Base-by-base conservation (phyloP, 2,113 vertebrate genomes). In the Cottus gobio region DNA sequence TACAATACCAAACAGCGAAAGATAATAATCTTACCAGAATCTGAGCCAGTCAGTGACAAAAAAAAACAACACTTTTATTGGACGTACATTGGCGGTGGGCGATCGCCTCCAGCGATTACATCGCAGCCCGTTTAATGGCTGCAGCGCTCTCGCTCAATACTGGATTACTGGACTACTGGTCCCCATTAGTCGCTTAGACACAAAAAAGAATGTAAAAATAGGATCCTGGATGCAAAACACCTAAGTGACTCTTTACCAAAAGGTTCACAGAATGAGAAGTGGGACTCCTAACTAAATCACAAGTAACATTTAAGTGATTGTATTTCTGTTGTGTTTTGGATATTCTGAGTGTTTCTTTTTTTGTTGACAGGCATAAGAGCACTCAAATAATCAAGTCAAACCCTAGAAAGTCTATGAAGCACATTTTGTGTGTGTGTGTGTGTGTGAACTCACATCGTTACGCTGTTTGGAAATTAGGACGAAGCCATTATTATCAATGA, bases 401-500 rank as follows among this genome's bases (percentile, higher is more conserved):
- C 42, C 63, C 24, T 44, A 37, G 22, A 68, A 34, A 50, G 37
- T 67, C 48, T 16, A 44, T 37, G 46, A 61, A 70, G 34, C 7
- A 9, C 9, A 48, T 26, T 67, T 31, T 39, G 5, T 66, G 28
- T 79, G 57, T 70, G 77, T 75, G 62, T 46, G 11, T 72, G 77
- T 68, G 87, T 44, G 71, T 63, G 67, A 72, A 87, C 91, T 92
- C 76, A 93, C 93, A 31, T 93, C 67, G 56, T 16, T 84, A 9
- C 65, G 84, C 46, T 87, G 82, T 78, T 92, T 88, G 37, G 93
- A 94, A 90, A 94, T 86, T 4, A 94, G 78, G 86, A 93, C 79
- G 74, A 93, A 94, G 68, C 91, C 93, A 85, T 94, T 93, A 79
- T 93, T 93, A 88, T 94, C 93, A 88, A 93, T 90, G 75, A 93